A percentile compares a stretch with the other conserved stretches of the same genome.
phyloP scores from a whole-genome alignment of 2,888 invertebrate genomes.

The Odontocolon sp. region DNA sequence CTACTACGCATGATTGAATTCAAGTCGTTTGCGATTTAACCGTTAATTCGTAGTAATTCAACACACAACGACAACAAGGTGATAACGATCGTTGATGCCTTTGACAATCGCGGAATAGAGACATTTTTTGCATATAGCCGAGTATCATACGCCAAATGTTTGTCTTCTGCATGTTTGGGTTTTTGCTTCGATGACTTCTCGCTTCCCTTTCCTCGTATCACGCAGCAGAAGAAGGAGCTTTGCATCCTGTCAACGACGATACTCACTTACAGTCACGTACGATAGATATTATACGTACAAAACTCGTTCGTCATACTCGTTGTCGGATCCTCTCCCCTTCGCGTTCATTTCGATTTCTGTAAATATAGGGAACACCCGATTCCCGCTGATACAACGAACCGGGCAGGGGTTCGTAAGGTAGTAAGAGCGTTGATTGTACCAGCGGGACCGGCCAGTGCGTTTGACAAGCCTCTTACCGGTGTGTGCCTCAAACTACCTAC shows the following conservation, averaged over 20 bases:
- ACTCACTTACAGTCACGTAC: slow-evolving; percentile 3
- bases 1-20: background rate
- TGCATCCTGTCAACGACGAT: slow-evolving; percentile 9
- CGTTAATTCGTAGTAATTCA: slow-evolving; percentile 12
- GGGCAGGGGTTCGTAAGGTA: background rate
- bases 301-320: background rate
- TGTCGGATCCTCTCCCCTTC: slow-evolving; percentile 11
- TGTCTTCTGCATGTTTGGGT: slow-evolving; percentile 36
- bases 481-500: background rate
- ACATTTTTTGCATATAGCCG: slow-evolving; percentile 31
- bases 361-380: slow-evolving; percentile 22
- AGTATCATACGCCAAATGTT: background rate
- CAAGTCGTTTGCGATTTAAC: background rate
- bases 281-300: background rate
- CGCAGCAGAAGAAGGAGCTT: slow-evolving; percentile 5
- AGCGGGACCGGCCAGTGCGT: slow-evolving; percentile 31
- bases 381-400: slow-evolving; percentile 2
- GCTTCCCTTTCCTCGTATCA: slow-evolving; percentile 2
- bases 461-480: slow-evolving; percentile 25
- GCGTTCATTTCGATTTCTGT: slow-evolving; percentile 42
- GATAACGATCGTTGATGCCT: background rate
- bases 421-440: slow-evolving; percentile 3
- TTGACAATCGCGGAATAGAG: slow-evolving; percentile 2
- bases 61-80: background rate
- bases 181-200: slow-evolving; percentile 26